These are phyloP conservation scores for Willowsia nigromaculata DNA, from an alignment of 2,888 invertebrate genomes.

Conservation along the genomic window DNA sequence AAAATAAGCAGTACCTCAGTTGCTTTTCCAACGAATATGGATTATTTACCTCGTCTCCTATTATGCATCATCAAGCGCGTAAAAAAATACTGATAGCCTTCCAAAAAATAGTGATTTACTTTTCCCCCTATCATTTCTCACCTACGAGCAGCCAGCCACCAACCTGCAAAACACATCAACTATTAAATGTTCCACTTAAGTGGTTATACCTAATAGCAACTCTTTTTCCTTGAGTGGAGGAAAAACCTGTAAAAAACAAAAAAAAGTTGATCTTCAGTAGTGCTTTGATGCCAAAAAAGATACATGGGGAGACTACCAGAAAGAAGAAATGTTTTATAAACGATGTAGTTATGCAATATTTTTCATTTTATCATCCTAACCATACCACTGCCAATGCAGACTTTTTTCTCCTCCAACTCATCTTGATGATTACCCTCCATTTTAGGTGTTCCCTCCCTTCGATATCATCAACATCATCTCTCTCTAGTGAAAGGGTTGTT, in stretches of 20 bases:
- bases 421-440: conserved; percentile 33
- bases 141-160: conserved; percentile 31
- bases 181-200: conserved; percentile 23
- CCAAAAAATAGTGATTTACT: neutral
- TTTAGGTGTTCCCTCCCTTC: conserved; percentile 33
- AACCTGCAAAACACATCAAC: neutral
- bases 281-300: conserved; percentile 40
- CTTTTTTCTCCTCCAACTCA: neutral
- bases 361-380: conserved; percentile 42
- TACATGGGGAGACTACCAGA: neutral
- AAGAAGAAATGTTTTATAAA: conserved; percentile 19
- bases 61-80: neutral
- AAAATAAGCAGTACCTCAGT: neutral
- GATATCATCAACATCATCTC: neutral
- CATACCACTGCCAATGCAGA: neutral
- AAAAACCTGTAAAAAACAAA: neutral
- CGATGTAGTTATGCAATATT: conserved; percentile 40
- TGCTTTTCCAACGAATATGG: neutral
- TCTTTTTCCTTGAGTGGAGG: neutral
- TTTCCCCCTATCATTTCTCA: conserved; percentile 5
- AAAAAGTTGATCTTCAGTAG: conserved; percentile 8
- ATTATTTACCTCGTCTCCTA: conserved; percentile 3
- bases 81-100: conserved; percentile 23
- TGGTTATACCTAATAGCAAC: conserved; percentile 4
- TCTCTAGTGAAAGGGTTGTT: conserved; percentile 16